Conservation (phyloP, 2,797 vertebrate genomes). For the Malurus leucopterus region DNA sequence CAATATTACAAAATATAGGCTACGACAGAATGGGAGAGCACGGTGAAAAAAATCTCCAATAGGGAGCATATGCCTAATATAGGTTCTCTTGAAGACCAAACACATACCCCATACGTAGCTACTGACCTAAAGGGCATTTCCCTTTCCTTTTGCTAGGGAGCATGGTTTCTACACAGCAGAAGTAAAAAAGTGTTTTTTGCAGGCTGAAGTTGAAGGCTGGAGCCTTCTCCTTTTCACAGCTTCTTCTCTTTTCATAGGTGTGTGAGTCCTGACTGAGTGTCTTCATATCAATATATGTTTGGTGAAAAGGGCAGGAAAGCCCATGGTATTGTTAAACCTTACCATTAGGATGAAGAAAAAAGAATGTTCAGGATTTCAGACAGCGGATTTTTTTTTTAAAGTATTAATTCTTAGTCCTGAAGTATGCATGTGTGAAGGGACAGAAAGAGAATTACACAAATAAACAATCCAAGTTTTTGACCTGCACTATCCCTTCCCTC, state of each 20-base stretch:
- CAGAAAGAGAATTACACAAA: neutral
- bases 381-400: neutral
- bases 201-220: neutral
- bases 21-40: neutral
- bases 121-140: neutral
- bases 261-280: neutral
- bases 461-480: neutral
- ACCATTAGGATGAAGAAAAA: neutral
- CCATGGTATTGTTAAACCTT: neutral
- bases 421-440: neutral
- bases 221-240: neutral
- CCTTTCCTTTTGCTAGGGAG: neutral
- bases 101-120: neutral
- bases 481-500: neutral
- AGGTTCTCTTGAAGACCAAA: neutral
- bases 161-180: neutral
- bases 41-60: neutral
- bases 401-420: neutral
- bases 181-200: neutral
- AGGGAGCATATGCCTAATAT: neutral
- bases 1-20: neutral
- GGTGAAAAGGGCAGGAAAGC: neutral
- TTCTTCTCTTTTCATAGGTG: neutral
- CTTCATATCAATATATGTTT: neutral
- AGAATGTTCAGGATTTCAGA: neutral